Base-by-base conservation (phyloP, 1,140 invertebrate genomes). In the Brachionus sp. region DNA sequence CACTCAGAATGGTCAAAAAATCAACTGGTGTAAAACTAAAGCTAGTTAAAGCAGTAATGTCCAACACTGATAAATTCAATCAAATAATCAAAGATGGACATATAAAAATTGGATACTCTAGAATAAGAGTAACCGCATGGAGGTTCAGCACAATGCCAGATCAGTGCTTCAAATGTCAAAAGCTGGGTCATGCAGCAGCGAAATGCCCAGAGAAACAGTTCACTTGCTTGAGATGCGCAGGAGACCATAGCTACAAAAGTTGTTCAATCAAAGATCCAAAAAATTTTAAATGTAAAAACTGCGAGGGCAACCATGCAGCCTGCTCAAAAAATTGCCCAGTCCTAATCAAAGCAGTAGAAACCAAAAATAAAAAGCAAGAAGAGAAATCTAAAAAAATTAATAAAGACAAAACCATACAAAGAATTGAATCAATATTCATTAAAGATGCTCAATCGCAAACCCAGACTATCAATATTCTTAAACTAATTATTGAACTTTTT, bases 1-100 rank as follows among this genome's bases (percentile, higher is more conserved):
- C 64, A n/a, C 64, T 66, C 29, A 66, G 23, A 66, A 66, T 66
- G 64, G 33, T 66, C 33, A 7, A 66, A 66, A 66, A 66, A 66
- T 66, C 64, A 33, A 66, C 64, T n/a, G 33, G 33, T n/a, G 23
- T 10, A 66, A 66, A 66, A 66, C 64, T 66, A 25, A 66, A 25
- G 33, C 5, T 66, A 33, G 25, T 66, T 5, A 66, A 66, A 66
- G 64, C 64, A 33, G 64, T 66, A n/a, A 66, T 66, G 64, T 66
- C 64, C 2, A 33, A 66, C 29, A 66, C 64, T n/a, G 64, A 66
- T 5, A 33, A 33, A n/a, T 66, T 33, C 29, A 66, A 66, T 66
- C 23, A 66, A 33, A 66, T 66, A 66, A 66, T 66, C 13, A 66
- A 66, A 33, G 64, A 66, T 33, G 64, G 23, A 33, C 9, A 33